A percentile compares a stretch with the other conserved stretches of the same genome.
Evolutionary conservation across 2,888 invertebrate species (phyloP).

Genomic region (Nomada lathburiana): DNA sequence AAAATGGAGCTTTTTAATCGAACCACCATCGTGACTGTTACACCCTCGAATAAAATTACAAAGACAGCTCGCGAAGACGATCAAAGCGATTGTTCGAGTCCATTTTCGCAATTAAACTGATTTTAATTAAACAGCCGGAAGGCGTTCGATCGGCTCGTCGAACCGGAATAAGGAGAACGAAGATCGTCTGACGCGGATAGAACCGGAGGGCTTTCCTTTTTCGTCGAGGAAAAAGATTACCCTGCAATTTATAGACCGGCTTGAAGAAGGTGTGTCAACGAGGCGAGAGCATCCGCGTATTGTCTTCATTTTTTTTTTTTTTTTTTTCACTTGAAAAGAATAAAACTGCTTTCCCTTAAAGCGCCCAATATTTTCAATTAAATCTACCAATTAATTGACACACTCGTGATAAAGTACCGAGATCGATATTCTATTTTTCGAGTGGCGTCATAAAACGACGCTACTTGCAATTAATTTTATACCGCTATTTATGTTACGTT

Average conservation of each 20-base stretch:
- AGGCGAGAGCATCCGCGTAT: conserved; percentile 20
- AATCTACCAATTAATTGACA: conserved; percentile 37
- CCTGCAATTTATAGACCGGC: conserved; percentile 52
- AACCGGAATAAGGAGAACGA: conserved; percentile 12
- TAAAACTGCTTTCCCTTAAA: conserved; percentile 15
- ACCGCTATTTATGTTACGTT: too few relatives aligned
- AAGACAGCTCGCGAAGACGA: conserved; percentile 4
- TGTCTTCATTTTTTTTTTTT: not conserved
- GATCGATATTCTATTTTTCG: too few relatives aligned
- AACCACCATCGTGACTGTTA: not conserved
- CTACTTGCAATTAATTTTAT: too few relatives aligned
- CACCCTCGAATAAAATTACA: conserved; percentile 18
- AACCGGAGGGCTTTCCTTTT: conserved; percentile 30
- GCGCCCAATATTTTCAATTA: not conserved
- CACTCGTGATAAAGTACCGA: not conserved
- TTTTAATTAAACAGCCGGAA: conserved; percentile 52
- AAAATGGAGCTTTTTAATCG: conserved; percentile 23
- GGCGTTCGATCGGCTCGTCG: conserved; percentile 49
- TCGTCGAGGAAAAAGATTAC: conserved; percentile 52
- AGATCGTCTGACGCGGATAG: conserved; percentile 23
- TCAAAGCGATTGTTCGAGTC: conserved; percentile 28
- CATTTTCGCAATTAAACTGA: conserved; percentile 55
- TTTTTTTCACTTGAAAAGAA: not conserved
- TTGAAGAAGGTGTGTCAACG: conserved; percentile 42
- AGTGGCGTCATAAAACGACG: too few relatives aligned